Evolutionary conservation across 1,140 invertebrate genomes (phyloP), one percentile per base, ranked within the genome.

Genomic region (Diabrotica undecimpunctata): DNA sequence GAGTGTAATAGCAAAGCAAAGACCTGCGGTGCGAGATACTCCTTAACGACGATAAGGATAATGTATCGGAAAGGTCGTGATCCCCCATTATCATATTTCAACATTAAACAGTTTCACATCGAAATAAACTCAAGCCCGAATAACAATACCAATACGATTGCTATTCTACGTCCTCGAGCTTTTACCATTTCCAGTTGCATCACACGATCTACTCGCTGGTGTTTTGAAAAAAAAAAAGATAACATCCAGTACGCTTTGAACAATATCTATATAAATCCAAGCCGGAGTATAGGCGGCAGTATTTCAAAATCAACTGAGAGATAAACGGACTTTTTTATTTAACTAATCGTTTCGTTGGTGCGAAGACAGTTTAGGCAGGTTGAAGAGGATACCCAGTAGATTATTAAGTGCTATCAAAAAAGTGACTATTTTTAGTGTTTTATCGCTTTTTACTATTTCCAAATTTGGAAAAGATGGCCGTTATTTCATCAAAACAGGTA

Each of bases 21-120:
- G 25, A 25, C 25, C 25, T 25, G 25, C 25, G 25, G 25, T 25
- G 25, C 25, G 25, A 25, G 25, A 25, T 25, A 25, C 25, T 25
- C 25, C 25, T 25, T 25, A 57, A 57, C 38, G n/a, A 57, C 36
- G 55, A 57, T 57, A 57, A 57, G 37, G 8, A 57, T 37, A 57
- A 57, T 57, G 55, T 57, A 57, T 57, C 36, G 55, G 36, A 54
- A 66, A 65, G 67, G 60, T 68, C 67, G 41, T 63, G 67, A 68
- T 65, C 67, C 60, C 38, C 58, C 38, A 68, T 68, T 68, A 68
- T 68, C 67, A 62, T 62, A 68, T 68, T 68, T 68, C 64, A 59
- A 68, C 58, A 68, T 64, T 50, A 65, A 52, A 51, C 58, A 25
- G 46, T 61, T 61, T 53, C 6, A 55, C 54, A 61, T 51, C 39